A percentile compares a stretch with the other conserved stretches of the same genome.
Evolutionary conservation across 1,140 invertebrate species (phyloP).

Genomic region (Calephelis nemesis): DNA sequence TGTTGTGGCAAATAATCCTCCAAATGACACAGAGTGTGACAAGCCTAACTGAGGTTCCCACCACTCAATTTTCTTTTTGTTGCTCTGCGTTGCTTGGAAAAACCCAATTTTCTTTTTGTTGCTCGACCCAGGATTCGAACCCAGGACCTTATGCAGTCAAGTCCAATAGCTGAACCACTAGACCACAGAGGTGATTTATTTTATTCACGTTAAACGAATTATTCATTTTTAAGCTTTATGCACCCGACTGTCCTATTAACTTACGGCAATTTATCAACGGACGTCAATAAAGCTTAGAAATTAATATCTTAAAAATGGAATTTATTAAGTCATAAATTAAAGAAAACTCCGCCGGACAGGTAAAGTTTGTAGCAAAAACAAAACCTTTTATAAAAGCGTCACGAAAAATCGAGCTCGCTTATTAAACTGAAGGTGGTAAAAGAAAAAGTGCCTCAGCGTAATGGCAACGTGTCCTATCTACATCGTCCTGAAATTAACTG

Average conservation of each 20-base stretch:
- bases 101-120: too few relatives aligned
- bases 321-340: conserved; percentile 35
- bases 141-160: too few relatives aligned
- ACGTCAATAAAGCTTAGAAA: conserved; percentile 35
- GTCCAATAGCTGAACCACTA: too few relatives aligned
- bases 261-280: conserved; percentile 35
- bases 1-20: too few relatives aligned
- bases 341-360: conserved; percentile 25
- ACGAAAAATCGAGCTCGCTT: conserved; percentile 33
- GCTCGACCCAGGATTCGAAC: too few relatives aligned
- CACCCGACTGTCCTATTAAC: conserved; percentile 24
- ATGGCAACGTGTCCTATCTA: conserved; percentile 66
- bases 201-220: too few relatives aligned
- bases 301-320: conserved; percentile 39
- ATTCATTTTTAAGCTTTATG: conserved; percentile 18
- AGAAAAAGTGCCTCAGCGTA: conserved; percentile 43
- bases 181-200: too few relatives aligned
- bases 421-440: conserved; percentile 52
- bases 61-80: too few relatives aligned
- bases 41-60: too few relatives aligned
- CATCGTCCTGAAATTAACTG: conserved; percentile 69
- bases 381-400: conserved; percentile 11
- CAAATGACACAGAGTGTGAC: too few relatives aligned
- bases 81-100: too few relatives aligned
- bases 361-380: conserved; percentile 18